Percentiles rank a stretch among this genome's conserved stretches.
Evolutionary conservation across 2,797 vertebrate species (phyloP).

Genomic region (Garrulus glandarius): DNA sequence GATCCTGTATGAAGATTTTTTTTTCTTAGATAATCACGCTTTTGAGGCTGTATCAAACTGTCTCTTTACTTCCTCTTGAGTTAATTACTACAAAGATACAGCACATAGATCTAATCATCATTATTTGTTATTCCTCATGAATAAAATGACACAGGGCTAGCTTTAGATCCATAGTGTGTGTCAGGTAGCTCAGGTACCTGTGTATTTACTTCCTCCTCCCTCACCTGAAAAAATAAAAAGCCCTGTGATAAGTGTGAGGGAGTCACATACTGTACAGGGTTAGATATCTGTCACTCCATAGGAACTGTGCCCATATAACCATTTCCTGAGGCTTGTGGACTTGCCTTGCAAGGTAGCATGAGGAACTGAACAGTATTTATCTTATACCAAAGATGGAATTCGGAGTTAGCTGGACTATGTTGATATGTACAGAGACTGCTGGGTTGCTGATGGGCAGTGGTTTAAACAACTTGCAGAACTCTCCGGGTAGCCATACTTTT

Average conservation of each 20-base stretch:
- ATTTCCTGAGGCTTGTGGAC: background rate
- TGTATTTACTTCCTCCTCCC: background rate
- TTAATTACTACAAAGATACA: background rate
- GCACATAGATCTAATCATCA: background rate
- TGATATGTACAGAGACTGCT: background rate
- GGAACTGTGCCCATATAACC: accelerated
- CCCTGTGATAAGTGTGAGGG: background rate
- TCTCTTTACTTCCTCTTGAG: background rate
- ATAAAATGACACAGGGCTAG: background rate
- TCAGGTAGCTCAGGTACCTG: background rate
- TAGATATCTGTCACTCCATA: background rate
- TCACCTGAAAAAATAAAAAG: background rate
- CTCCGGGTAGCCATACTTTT: background rate
- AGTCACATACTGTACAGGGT: background rate
- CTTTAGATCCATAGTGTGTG: background rate
- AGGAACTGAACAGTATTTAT: background rate
- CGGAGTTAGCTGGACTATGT: accelerated
- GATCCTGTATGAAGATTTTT: background rate
- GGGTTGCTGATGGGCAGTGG: background rate
- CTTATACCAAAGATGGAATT: background rate
- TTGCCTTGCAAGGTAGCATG: background rate
- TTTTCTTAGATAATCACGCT: background rate
- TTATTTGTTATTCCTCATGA: background rate
- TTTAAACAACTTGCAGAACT: background rate
- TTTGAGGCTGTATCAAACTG: background rate